Evolutionary conservation across 2,888 invertebrate species (phyloP), one percentile per base, ranked within the genome.

Genomic region (Drosophila sordidapex): DNA sequence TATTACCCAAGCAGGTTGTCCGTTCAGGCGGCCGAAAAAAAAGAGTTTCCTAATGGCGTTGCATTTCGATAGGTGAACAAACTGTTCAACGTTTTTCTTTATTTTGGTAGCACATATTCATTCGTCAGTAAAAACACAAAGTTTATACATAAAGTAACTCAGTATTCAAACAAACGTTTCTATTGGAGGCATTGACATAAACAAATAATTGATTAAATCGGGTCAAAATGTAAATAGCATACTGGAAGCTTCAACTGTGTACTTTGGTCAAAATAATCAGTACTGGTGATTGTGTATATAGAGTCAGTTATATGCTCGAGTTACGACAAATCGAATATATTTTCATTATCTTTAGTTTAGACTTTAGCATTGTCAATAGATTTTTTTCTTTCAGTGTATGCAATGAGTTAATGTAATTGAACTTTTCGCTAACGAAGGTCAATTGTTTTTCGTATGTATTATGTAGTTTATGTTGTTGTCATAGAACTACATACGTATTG

Each of bases 1-100:
- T 86, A 87, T 89, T 87, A 87, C 76, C 84, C 77, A 83, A 89
- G 85, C 87, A 86, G 83, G 85, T 86, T 88, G 89, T 53, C 63
- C 63, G 63, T 62, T 51, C 62, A 58, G 25, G 43, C 36, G 77
- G 77, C 54, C 66, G 13, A 76, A 66, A 64, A 67, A 48, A 40
- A 36, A 13, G 46, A 70, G 66, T 85, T 74, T 76, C 56, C 74
- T 84, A 83, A 81, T 87, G 71, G 67, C 63, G 68, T 63, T 59
- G 70, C 57, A 70, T 78, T 82, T 82, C 66, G 46, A 52, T 75
- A 65, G 85, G 79, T 87, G 63, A 82, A 82, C 70, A 82, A 82
- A 84, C 79, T 73, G 46, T 53, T 40, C 56, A 63, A 43, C 33
- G 21, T 18, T 36, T 54, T 25, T 36, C 1, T 11, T 36, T n/a